Evolutionary conservation across 2,797 vertebrate genomes (phyloP).

Genomic region (Tadarida brasiliensis): DNA sequence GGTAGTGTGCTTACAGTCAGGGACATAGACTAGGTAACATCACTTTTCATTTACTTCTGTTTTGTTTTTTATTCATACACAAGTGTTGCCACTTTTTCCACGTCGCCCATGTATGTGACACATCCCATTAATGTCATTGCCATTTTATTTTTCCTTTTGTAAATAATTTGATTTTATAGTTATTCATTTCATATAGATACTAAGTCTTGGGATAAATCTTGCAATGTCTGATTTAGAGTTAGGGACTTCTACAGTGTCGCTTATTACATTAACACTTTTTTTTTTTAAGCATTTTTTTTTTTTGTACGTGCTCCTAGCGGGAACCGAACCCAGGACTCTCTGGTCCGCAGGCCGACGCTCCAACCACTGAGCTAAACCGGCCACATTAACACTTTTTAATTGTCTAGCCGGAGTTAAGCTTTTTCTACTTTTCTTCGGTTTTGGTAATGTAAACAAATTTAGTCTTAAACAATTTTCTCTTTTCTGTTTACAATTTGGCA

Average conservation of each 20-base stretch:
- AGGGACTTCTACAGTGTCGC: constrained; percentile 65
- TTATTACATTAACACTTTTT: constrained; percentile 79
- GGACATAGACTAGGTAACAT: constrained; percentile 88
- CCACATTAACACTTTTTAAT: constrained; percentile 78
- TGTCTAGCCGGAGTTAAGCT: constrained; percentile 73
- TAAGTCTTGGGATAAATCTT: constrained; percentile 77
- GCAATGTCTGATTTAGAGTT: constrained; percentile 72
- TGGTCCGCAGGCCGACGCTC: too few species aligned
- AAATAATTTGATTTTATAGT: constrained; percentile 77
- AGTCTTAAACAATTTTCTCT: constrained; percentile 75
- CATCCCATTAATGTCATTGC: constrained; percentile 71
- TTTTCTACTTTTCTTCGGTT: constrained; percentile 80
- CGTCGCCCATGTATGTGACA: constrained; percentile 73
- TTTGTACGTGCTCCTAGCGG: too few species aligned
- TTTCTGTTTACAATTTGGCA: constrained; percentile 76
- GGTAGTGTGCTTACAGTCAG: constrained; percentile 96
- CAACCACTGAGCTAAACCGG: too few species aligned
- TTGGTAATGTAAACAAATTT: constrained; percentile 64
- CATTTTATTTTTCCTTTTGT: constrained; percentile 78
- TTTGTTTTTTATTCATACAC: constrained; percentile 74
- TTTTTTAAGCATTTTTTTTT: too few species aligned
- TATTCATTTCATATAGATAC: constrained; percentile 83
- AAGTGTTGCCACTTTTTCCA: constrained; percentile 75
- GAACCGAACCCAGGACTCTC: too few species aligned
- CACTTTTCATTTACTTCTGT: constrained; percentile 85